These are phyloP conservation scores for Tiaroga cobitis DNA, from an alignment of 2,797 vertebrate genomes.

Conservation along the genomic window DNA sequence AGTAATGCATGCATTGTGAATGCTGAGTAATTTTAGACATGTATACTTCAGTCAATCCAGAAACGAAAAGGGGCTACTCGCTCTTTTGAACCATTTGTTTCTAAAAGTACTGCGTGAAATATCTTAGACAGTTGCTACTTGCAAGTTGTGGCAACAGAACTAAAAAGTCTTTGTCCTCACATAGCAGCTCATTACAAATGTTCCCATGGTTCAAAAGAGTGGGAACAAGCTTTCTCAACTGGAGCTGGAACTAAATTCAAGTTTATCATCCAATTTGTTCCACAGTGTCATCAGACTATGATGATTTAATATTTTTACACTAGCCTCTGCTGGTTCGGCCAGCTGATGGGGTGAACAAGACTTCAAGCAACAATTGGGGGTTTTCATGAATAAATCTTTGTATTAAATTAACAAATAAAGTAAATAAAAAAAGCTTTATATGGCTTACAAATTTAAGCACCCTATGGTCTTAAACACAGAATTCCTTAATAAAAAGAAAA, in stretches of 20 bases:
- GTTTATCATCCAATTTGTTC: conserved; percentile 59
- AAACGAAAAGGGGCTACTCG: neutral
- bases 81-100: conserved; percentile 28
- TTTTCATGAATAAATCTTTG: neutral
- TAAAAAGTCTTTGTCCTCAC: conserved; percentile 24
- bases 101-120: conserved; percentile 10
- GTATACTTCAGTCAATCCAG: conserved; percentile 1
- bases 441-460: neutral
- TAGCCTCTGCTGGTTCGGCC: conserved; percentile 4
- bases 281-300: conserved; percentile 46
- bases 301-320: conserved; percentile 55
- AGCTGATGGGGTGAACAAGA: neutral
- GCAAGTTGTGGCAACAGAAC: conserved; percentile 30
- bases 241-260: conserved; percentile 53
- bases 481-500: neutral
- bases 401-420: neutral
- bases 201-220: conserved; percentile 51
- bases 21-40: neutral
- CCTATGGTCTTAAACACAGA: neutral
- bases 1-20: conserved; percentile 4
- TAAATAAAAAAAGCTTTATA: neutral
- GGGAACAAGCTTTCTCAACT: conserved; percentile 36
- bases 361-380: neutral
- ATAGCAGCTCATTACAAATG: conserved; percentile 47
- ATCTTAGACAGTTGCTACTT: conserved; percentile 12